Evolutionary conservation across 2,797 vertebrate species (phyloP).

Genomic region (Diplodus puntazzo): DNA sequence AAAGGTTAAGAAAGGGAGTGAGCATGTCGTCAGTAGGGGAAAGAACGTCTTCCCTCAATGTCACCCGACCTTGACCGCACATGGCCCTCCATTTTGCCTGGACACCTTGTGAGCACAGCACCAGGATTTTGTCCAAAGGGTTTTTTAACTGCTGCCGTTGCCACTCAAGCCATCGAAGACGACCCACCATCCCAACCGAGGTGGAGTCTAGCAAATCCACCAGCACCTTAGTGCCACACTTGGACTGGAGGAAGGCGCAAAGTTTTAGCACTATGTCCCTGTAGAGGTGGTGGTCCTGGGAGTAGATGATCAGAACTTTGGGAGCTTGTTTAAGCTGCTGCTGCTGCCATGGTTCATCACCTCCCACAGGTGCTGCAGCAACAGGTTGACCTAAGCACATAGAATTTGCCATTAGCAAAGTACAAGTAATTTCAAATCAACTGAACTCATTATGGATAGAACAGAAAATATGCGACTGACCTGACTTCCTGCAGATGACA

Average conservation of each 20-base stretch:
- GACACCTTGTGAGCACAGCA: slow-evolving; percentile 93
- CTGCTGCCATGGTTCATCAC: fast-evolving
- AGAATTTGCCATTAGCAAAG: neutral
- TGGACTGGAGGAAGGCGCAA: slow-evolving; percentile 90
- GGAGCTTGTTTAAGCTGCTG: slow-evolving; percentile 39
- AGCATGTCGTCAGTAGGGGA: slow-evolving; percentile 91
- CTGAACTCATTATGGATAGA: neutral
- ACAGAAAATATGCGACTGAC: slow-evolving; percentile 44
- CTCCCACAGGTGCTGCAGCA: fast-evolving
- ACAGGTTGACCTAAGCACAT: slow-evolving; percentile 19
- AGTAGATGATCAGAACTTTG: slow-evolving; percentile 95
- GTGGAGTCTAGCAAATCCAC: slow-evolving; percentile 91
- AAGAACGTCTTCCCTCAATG: slow-evolving; percentile 86
- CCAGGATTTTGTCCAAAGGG: slow-evolving; percentile 89
- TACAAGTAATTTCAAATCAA: neutral
- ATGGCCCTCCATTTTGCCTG: slow-evolving; percentile 95
- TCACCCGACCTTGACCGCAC: slow-evolving; percentile 84
- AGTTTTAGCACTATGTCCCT: slow-evolving; percentile 92
- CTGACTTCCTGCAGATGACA: slow-evolving; percentile 45
- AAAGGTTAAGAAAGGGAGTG: slow-evolving; percentile 91
- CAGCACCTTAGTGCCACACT: slow-evolving; percentile 91
- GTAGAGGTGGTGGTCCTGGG: slow-evolving; percentile 93
- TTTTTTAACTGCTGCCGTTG: slow-evolving; percentile 89
- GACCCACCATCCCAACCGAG: slow-evolving; percentile 87
- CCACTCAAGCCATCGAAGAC: slow-evolving; percentile 90